These are phyloP conservation scores for Paratilapia polleni DNA, from an alignment of 2,113 vertebrate species.

Conservation along the genomic window DNA sequence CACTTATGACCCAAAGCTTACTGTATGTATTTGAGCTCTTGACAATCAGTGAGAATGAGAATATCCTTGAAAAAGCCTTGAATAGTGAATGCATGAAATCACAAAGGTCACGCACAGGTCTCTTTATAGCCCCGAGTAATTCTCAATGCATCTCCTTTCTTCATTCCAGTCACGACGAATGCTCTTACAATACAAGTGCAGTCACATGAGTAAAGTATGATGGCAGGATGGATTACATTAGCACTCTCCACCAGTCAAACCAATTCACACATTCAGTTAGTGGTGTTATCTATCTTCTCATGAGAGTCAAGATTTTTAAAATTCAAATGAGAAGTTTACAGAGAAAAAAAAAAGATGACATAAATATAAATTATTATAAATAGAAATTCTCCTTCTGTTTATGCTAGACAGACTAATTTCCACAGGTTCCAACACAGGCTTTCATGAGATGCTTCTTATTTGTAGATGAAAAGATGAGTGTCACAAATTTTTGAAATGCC, in stretches of 20 bases:
- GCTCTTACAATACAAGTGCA: not conserved
- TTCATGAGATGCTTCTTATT: not conserved
- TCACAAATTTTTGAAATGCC: not conserved
- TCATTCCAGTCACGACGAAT: not conserved
- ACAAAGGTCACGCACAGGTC: not conserved
- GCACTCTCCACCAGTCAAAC: not conserved
- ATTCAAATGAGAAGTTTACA: slow-evolving; percentile 13
- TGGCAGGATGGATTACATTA: slow-evolving; percentile 14
- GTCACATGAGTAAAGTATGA: slow-evolving; percentile 18
- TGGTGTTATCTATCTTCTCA: not conserved
- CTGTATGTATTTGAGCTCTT: not conserved
- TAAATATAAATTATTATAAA: too few species aligned
- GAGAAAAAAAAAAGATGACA: not conserved
- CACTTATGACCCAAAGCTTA: not conserved
- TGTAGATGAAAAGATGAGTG: not conserved
- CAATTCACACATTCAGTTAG: slow-evolving; percentile 8
- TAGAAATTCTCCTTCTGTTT: not conserved
- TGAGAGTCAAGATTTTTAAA: not conserved
- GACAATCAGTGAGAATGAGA: not conserved
- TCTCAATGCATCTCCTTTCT: not conserved
- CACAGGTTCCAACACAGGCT: not conserved
- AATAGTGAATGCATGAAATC: slow-evolving; percentile 20
- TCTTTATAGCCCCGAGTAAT: not conserved
- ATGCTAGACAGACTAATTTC: not conserved
- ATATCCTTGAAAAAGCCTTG: not conserved